A percentile compares a stretch with the other conserved stretches of the same genome.
phyloP scores from a whole-genome alignment of 2,797 vertebrate genomes.

The Anabas testudineus region DNA sequence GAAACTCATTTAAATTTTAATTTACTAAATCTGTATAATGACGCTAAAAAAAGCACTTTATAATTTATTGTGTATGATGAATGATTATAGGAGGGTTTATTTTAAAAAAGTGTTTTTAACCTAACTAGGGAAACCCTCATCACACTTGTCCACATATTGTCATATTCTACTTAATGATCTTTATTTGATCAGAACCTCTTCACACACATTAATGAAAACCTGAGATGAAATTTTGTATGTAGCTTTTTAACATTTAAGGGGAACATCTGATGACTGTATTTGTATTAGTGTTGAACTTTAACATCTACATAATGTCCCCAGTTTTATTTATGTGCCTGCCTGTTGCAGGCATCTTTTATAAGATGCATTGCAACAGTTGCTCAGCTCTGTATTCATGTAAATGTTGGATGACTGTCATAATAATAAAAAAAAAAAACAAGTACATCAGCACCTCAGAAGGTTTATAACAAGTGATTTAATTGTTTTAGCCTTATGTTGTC shows the following conservation, averaged over 20 bases:
- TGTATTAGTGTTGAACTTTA: too few species aligned
- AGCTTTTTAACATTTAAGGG: too few species aligned
- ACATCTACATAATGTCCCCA: too few species aligned
- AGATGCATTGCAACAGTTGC: background rate
- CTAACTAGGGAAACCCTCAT: background rate
- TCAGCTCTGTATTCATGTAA: slow-evolving; percentile 9
- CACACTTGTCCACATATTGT: background rate
- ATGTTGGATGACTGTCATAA: slow-evolving; percentile 7
- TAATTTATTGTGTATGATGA: slow-evolving; percentile 19
- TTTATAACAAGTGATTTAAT: background rate
- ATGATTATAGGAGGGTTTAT: background rate
- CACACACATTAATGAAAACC: too few species aligned
- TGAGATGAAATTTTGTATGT: too few species aligned
- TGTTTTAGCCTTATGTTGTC: background rate
- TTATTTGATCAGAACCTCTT: too few species aligned
- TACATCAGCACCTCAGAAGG: background rate
- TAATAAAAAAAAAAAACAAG: slow-evolving; percentile 7
- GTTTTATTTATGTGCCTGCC: background rate
- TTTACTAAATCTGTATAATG: background rate
- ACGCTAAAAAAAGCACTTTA: slow-evolving; percentile 46
- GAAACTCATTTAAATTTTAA: too few species aligned
- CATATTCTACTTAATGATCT: too few species aligned
- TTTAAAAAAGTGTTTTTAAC: background rate
- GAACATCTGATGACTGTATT: too few species aligned
- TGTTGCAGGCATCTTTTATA: background rate